phyloP scores from a whole-genome alignment of 2,113 vertebrate genomes.

The Leuciscus idus region DNA sequence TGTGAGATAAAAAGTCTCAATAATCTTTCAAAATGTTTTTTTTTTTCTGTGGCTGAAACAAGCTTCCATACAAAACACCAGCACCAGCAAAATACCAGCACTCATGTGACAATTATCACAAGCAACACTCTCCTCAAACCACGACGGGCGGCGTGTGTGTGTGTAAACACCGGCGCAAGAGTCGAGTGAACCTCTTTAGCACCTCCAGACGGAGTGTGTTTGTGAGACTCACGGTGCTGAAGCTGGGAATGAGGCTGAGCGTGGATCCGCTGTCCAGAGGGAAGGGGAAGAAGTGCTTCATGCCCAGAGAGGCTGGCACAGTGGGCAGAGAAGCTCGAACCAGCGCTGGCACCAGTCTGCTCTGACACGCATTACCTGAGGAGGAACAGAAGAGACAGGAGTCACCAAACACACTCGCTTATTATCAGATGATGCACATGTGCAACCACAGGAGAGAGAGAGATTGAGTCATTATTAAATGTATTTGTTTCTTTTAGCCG shows the following conservation, averaged over 20 bases:
- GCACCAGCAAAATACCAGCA: background rate
- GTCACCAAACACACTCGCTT: background rate
- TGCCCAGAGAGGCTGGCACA: constrained; percentile 85
- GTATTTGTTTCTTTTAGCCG: background rate
- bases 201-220: background rate
- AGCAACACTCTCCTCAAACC: constrained; percentile 14
- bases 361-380: constrained; percentile 92
- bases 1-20: no score
- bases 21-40: no score
- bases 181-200: constrained; percentile 23
- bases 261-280: constrained; percentile 84
- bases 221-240: constrained; percentile 87
- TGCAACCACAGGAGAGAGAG: background rate
- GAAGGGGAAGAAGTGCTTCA: constrained; percentile 94
- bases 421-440: background rate
- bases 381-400: constrained; percentile 14
- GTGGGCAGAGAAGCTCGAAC: constrained; percentile 86
- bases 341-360: constrained; percentile 89
- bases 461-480: background rate
- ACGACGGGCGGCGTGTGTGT: background rate
- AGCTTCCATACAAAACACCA: no score
- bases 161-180: background rate
- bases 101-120: constrained; percentile 25
- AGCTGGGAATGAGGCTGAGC: constrained; percentile 91
- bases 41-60: no score